Base-by-base conservation (phyloP, 2,797 vertebrate species). In the Cacajao melanocephalus region DNA sequence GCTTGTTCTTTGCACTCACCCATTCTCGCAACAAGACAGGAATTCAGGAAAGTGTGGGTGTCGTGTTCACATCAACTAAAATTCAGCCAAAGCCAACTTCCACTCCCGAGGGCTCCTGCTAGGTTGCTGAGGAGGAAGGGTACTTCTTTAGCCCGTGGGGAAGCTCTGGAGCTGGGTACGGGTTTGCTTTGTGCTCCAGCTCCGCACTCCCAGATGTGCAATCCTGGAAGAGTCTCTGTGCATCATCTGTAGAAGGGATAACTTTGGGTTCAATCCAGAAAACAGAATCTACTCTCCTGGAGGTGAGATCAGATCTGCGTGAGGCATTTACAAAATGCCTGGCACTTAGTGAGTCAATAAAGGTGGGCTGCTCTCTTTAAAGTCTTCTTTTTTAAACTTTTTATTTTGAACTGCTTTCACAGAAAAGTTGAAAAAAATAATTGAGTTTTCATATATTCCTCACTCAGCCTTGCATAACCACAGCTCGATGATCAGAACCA, bases 381-480 rank as follows among this genome's bases (percentile, higher is more conserved):
- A 50, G 13, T 41, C 50, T 76, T 19, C 70, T 44, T 94, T 41
- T 88, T 13, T 33, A 55, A 94, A 78, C 26, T 72, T 81, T 41
- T n/a, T 20, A 41, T 26, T 73, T 81, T 93, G 14, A 79, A 28
- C 11, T 72, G 39, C 44, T 78, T 86, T 94, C 84, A 70, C 30
- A 93, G 88, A 86, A 88, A 91, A 79, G 70, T 81, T 57, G 61
- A 39, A 76, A 70, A 93, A 93, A 88, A 28, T 52, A 87, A 95
- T 61, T 73, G 33, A 67, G 39, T 88, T 75, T 55, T 52, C 22
- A 10, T 44, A 14, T 39, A 24, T 48, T 70, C 26, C 3, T 93
- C 2, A 39, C 14, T 48, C 41, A 72, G 88, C 48, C 36, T 94
- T 76, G 19, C 12, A 4, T 57, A 89, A 78, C 33, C 52, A 3